A percentile compares a stretch with the other conserved stretches of the same genome.
phyloP scores from a whole-genome alignment of 2,113 vertebrate species.

The Falco punctatus region DNA sequence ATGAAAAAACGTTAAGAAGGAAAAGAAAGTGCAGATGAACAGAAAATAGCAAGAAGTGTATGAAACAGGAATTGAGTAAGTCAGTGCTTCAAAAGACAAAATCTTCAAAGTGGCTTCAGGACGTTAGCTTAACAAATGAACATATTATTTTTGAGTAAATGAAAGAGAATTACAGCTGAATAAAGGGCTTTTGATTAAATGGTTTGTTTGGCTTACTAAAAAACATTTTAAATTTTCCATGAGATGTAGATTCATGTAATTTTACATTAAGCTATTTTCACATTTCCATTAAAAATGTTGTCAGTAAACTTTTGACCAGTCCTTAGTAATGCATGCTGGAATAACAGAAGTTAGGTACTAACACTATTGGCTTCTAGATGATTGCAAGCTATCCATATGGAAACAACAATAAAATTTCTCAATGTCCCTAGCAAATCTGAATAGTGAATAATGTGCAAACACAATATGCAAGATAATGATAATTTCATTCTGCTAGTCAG shows the following conservation, averaged over 20 bases:
- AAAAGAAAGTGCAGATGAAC: background rate
- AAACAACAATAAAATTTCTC: background rate
- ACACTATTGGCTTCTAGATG: background rate
- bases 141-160: background rate
- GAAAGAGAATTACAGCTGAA: background rate
- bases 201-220: background rate
- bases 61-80: background rate
- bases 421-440: background rate
- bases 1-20: background rate
- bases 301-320: background rate
- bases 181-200: background rate
- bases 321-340: background rate
- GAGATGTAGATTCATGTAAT: background rate
- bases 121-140: background rate
- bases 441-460: background rate
- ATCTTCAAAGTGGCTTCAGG: background rate
- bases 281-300: background rate
- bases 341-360: background rate
- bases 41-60: background rate
- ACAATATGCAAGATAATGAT: background rate
- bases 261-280: background rate
- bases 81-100: background rate
- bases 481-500: background rate
- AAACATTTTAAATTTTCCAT: background rate
- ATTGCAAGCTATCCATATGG: background rate